These are phyloP conservation scores for Diarsia brunnea DNA, from an alignment of 2,888 invertebrate genomes.

Conservation along the genomic window DNA sequence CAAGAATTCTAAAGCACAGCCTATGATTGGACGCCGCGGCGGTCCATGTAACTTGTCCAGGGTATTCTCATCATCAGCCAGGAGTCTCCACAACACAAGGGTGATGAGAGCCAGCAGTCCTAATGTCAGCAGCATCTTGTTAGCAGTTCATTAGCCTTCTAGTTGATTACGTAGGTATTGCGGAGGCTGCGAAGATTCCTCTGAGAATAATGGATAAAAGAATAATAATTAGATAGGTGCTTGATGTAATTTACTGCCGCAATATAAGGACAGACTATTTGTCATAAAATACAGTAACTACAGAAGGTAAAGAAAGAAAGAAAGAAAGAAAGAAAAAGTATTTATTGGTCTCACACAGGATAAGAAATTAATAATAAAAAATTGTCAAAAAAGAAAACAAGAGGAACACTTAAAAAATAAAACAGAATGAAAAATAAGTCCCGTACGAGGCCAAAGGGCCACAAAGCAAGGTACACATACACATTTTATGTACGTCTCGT, in stretches of 20 bases:
- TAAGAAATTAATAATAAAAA: too few species aligned
- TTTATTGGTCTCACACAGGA: too few species aligned
- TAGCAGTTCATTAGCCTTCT: background rate
- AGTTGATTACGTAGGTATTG: background rate
- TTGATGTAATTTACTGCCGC: slow-evolving; percentile 4
- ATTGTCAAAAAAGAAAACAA: too few species aligned
- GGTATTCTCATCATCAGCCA: slow-evolving; percentile 63
- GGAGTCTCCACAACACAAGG: slow-evolving; percentile 58
- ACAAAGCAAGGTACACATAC: too few species aligned
- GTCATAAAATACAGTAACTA: background rate
- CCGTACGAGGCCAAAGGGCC: too few species aligned
- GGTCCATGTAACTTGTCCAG: slow-evolving; percentile 76
- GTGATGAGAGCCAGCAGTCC: slow-evolving; percentile 38
- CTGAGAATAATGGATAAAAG: slow-evolving; percentile 35
- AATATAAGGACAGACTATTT: background rate
- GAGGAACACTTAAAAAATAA: too few species aligned
- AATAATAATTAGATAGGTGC: background rate
- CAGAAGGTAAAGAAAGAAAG: too few species aligned
- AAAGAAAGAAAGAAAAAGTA: too few species aligned
- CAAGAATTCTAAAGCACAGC: slow-evolving; percentile 69
- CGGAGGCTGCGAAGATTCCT: slow-evolving; percentile 1
- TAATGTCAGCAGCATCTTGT: slow-evolving; percentile 48
- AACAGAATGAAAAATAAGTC: too few species aligned
- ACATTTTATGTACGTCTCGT: too few species aligned
- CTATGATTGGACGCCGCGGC: slow-evolving; percentile 70